phyloP scores from a whole-genome alignment of 2,797 vertebrate genomes.

The Amblyraja radiata region DNA sequence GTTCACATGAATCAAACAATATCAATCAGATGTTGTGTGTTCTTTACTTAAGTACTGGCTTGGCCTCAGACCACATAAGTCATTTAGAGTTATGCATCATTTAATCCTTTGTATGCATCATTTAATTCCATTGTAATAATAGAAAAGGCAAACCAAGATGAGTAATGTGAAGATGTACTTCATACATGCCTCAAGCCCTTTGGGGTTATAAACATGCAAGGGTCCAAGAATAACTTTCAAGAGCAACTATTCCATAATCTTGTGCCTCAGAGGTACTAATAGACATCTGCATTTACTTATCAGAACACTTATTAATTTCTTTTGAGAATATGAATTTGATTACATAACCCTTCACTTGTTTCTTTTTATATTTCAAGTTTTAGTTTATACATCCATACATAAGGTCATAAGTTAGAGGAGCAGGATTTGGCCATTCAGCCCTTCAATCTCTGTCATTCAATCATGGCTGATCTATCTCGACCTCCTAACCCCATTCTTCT shows the following conservation, averaged over 20 bases:
- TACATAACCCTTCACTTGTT: not conserved
- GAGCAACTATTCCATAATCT: not conserved
- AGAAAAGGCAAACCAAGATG: not conserved
- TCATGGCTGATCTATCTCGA: too few species aligned
- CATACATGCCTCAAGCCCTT: not conserved
- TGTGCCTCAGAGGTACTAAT: not conserved
- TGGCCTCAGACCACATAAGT: not conserved
- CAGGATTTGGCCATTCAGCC: too few species aligned
- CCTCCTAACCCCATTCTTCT: too few species aligned
- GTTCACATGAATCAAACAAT: conserved; percentile 1
- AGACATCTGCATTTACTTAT: not conserved
- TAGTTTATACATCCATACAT: not conserved
- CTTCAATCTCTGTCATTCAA: too few species aligned
- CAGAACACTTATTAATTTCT: not conserved
- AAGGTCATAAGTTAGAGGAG: too few species aligned
- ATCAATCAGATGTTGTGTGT: not conserved
- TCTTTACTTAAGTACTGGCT: not conserved
- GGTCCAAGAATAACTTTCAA: not conserved
- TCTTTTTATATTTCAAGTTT: not conserved
- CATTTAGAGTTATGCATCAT: not conserved
- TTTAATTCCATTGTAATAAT: not conserved
- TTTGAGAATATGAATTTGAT: not conserved
- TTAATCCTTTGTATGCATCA: not conserved
- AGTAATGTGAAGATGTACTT: not conserved
- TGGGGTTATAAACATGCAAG: not conserved